A percentile compares a stretch with the other conserved stretches of the same genome.
Conservation (phyloP, 2,113 vertebrate genomes). For the Tapirus terrestris region DNA sequence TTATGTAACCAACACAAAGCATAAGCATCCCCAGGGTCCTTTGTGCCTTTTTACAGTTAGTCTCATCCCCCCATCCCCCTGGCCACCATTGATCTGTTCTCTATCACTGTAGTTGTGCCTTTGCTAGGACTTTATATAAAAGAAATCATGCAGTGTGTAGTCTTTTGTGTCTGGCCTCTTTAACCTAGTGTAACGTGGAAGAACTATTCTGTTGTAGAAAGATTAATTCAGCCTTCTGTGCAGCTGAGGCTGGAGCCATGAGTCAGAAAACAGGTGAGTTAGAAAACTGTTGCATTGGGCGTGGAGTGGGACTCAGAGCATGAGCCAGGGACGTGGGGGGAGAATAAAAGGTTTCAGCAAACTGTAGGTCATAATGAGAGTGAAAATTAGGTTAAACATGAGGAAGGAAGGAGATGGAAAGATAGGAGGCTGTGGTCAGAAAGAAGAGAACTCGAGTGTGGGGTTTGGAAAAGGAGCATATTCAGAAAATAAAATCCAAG, state of each 20-base stretch:
- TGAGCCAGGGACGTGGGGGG: background rate
- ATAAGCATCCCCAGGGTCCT: background rate
- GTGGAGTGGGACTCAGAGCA: background rate
- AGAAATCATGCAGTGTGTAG: background rate
- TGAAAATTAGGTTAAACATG: background rate
- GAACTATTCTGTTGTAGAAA: conserved; percentile 5
- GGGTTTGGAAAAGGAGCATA: background rate
- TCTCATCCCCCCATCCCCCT: background rate
- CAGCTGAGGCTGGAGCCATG: background rate
- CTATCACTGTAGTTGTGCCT: background rate
- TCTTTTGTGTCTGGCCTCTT: background rate
- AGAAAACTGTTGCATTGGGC: background rate
- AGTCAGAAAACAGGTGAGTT: background rate
- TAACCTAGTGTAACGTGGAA: background rate
- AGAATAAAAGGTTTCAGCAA: background rate
- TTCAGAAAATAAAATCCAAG: background rate
- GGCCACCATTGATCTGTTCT: background rate
- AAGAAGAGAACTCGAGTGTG: background rate
- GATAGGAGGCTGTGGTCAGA: background rate
- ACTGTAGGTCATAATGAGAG: background rate
- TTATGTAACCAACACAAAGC: background rate
- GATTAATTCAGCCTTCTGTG: background rate
- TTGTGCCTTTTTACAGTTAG: background rate
- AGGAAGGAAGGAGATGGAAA: background rate
- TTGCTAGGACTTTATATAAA: background rate